A percentile compares a stretch with the other conserved stretches of the same genome.
Evolutionary conservation across 1,140 invertebrate species (phyloP).

Genomic region (Hermatobates lingyangjiaoensis): DNA sequence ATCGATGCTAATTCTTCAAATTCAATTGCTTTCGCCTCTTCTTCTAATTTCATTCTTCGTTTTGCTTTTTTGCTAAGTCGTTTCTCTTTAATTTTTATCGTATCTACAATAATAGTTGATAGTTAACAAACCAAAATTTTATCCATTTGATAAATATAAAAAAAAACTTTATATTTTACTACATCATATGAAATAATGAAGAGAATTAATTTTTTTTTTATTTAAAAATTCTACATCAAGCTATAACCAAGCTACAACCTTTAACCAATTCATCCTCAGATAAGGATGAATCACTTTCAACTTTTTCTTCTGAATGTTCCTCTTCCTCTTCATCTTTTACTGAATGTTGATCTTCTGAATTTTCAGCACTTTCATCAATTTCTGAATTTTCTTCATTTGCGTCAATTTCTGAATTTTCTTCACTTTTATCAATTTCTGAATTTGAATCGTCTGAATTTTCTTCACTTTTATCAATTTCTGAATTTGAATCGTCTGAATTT

Average conservation of each 20-base stretch:
- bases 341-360: too few species aligned
- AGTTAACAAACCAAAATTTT: conserved; percentile 9
- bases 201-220: neutral
- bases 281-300: conserved; percentile 1
- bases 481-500: conserved; percentile 9
- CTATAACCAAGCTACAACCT: neutral
- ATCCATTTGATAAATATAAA: neutral
- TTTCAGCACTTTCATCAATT: too few species aligned
- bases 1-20: conserved; percentile 55
- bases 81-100: conserved; percentile 28
- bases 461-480: neutral
- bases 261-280: conserved; percentile 19
- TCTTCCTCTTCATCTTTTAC: too few species aligned
- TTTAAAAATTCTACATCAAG: neutral
- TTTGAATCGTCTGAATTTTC: too few species aligned
- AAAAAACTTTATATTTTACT: neutral
- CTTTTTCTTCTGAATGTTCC: conserved; percentile 8
- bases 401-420: too few species aligned
- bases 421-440: too few species aligned
- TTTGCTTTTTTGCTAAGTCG: conserved; percentile 23
- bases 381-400: too few species aligned
- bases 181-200: neutral
- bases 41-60: conserved; percentile 25
- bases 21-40: conserved; percentile 39
- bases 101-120: conserved; percentile 20